phyloP scores from a whole-genome alignment of 2,113 vertebrate genomes.

The Myrmecobius fasciatus region DNA sequence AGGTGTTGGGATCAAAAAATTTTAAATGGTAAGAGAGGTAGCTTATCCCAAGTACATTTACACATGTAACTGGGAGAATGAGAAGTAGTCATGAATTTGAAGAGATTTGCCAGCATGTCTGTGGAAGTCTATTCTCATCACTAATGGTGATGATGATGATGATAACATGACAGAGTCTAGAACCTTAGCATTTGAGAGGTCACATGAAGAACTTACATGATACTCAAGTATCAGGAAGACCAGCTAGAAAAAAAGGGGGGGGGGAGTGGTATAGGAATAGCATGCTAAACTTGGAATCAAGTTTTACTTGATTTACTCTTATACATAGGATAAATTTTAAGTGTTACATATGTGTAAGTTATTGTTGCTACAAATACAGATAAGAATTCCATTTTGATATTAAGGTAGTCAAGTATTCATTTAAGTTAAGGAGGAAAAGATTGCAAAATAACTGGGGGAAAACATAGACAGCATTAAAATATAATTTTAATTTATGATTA shows the following conservation, averaged over 20 bases:
- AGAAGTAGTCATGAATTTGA: not conserved
- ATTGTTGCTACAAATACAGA: not conserved
- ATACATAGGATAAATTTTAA: not conserved
- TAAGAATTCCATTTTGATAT: not conserved
- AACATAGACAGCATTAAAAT: not conserved
- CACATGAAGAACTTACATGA: not conserved
- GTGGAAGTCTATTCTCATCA: not conserved
- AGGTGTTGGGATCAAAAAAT: not conserved
- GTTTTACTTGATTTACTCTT: no score
- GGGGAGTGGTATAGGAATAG: not conserved
- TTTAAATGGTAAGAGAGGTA: not conserved
- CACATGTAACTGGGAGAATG: not conserved
- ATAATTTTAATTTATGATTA: not conserved
- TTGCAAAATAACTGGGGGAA: not conserved
- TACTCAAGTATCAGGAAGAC: not conserved
- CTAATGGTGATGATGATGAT: fast-evolving
- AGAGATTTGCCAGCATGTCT: not conserved
- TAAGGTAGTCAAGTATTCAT: not conserved
- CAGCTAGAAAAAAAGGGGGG: not conserved
- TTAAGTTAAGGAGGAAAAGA: not conserved
- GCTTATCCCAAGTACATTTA: not conserved
- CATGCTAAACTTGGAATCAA: not conserved
- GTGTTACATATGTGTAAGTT: not conserved
- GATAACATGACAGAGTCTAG: not conserved
- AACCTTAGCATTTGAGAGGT: not conserved